phyloP scores from a whole-genome alignment of 2,888 invertebrate species.

The Tortrix viridana region DNA sequence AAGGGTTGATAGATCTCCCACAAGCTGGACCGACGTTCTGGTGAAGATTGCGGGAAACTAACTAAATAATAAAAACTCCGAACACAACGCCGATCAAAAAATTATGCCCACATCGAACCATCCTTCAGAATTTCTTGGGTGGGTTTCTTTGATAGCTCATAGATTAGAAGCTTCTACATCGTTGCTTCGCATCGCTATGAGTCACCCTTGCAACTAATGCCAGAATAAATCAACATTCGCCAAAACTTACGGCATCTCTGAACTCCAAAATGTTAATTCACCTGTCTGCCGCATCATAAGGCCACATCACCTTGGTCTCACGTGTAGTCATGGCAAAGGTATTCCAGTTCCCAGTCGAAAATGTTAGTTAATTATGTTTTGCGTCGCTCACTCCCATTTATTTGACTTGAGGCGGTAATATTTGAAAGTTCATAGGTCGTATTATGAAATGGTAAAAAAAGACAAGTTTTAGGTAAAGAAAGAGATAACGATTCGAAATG shows the following conservation, averaged over 20 bases:
- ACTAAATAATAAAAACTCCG: no score
- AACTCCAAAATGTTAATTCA: conserved; percentile 28
- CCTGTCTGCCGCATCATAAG: conserved; percentile 22
- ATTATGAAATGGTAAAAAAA: no score
- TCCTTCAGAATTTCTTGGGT: no score
- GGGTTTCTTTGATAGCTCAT: no score
- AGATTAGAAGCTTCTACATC: no score
- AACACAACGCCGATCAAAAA: no score
- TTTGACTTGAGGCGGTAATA: conserved; percentile 1
- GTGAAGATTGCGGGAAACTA: no score
- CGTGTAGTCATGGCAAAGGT: conserved; percentile 20
- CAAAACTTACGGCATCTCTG: conserved; percentile 22
- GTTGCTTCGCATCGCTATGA: conserved; percentile 11
- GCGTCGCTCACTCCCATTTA: conserved; percentile 3
- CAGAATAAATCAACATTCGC: conserved; percentile 21
- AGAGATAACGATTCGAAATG: no score
- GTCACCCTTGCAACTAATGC: conserved; percentile 4
- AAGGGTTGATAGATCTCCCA: no score
- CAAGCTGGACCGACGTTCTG: no score
- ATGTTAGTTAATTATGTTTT: not conserved
- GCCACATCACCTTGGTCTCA: conserved; percentile 15
- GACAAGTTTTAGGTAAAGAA: no score
- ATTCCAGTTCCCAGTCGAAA: conserved; percentile 19
- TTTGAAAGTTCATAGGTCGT: conserved; percentile 2
- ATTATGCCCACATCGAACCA: no score